A percentile compares a stretch with the other conserved stretches of the same genome.
phyloP scores from a whole-genome alignment of 2,888 invertebrate species.

The Tanypteryx hageni region DNA sequence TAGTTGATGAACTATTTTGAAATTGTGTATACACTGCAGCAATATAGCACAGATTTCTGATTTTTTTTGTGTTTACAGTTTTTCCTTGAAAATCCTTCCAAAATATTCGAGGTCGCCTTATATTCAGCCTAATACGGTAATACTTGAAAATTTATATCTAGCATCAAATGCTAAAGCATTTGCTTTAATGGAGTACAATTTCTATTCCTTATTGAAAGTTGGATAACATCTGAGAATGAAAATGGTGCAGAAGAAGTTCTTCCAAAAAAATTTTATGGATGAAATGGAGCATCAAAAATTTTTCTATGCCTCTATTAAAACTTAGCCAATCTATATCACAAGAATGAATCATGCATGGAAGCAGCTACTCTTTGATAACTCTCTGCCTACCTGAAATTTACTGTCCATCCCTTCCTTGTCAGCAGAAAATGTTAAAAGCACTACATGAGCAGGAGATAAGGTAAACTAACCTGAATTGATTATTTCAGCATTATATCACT shows the following conservation, averaged over 20 bases:
- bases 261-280: background rate
- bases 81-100: too few relatives aligned
- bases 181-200: background rate
- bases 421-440: constrained; percentile 67
- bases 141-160: too few relatives aligned
- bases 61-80: too few relatives aligned
- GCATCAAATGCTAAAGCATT: background rate
- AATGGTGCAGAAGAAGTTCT: background rate
- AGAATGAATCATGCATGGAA: constrained; percentile 50
- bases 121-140: too few relatives aligned
- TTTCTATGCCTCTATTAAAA: background rate
- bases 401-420: constrained; percentile 76
- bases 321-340: constrained; percentile 26
- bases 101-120: too few relatives aligned
- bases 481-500: constrained; percentile 7
- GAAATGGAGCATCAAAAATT: background rate
- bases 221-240: background rate
- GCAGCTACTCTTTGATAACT: constrained; percentile 51
- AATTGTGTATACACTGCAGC: too few relatives aligned
- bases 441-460: constrained; percentile 64
- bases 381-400: constrained; percentile 74
- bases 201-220: background rate
- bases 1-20: too few relatives aligned
- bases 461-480: constrained; percentile 52
- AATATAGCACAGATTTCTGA: too few relatives aligned